Conservation (phyloP, 2,797 vertebrate species). For the Erethizon dorsatum region DNA sequence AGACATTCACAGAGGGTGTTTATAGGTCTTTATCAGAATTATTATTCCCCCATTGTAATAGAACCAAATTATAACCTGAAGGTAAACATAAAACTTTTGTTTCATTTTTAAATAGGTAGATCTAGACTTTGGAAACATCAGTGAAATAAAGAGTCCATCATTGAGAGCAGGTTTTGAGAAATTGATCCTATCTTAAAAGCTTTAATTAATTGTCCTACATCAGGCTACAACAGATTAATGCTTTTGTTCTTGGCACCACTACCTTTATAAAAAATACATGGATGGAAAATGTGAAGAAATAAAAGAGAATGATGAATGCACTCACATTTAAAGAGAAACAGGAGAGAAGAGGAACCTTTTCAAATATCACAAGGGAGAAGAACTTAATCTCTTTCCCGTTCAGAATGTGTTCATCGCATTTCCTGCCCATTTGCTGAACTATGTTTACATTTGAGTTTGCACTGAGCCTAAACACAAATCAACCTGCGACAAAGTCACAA, state of each 20-base stretch:
- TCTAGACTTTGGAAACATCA: constrained; percentile 21
- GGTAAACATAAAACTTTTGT: neutral
- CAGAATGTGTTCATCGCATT: neutral
- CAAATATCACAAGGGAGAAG: constrained; percentile 61
- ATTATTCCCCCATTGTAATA: neutral
- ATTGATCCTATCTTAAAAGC: constrained; percentile 71
- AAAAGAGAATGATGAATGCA: constrained; percentile 71
- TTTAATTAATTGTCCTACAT: constrained; percentile 72
- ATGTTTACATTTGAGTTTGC: constrained; percentile 3
- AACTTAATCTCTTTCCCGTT: constrained; percentile 15
- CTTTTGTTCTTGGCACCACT: constrained; percentile 65
- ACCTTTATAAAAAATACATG: constrained; percentile 79
- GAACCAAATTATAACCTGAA: constrained; percentile 24
- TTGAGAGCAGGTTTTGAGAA: constrained; percentile 39
- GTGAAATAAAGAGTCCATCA: constrained; percentile 54
- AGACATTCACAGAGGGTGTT: neutral
- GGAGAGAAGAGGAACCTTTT: constrained; percentile 65
- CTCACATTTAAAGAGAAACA: constrained; percentile 69
- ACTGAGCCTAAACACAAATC: neutral
- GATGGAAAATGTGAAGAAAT: constrained; percentile 67
- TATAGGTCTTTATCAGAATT: neutral
- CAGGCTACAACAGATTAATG: constrained; percentile 61
- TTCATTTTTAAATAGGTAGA: neutral
- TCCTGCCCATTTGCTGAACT: constrained; percentile 26
- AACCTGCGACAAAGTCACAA: constrained; percentile 14